Evolutionary conservation across 2,113 vertebrate species (phyloP), one percentile per base, ranked within the genome.

Genomic region (Phocoena phocoena): DNA sequence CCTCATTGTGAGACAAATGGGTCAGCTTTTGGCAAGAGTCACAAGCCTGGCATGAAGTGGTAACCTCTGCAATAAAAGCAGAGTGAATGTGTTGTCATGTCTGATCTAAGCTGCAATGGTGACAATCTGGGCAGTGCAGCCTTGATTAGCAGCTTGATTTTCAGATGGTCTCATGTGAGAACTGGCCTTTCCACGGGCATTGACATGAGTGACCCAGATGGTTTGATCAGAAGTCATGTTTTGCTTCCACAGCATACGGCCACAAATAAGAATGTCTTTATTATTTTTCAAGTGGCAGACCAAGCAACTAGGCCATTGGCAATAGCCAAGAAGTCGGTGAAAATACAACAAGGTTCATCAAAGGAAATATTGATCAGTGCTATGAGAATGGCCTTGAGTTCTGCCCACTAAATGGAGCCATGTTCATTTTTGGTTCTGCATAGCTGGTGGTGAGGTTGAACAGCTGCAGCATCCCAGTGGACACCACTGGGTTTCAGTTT

Each of bases 261-360:
- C 83, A 36, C 70, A 50, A 68, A 68, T 90, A 81, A 4, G 71
- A 31, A 70, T 58, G n/a, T 47, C 70, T 20, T 77, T 94, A 38
- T 53, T 84, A 82, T 86, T 96, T 93, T 86, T 85, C 41, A 82
- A 74, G 50, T 85, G 79, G 50, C 62, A 82, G 86, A 73, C 81
- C 47, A 77, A 58, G 74, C 55, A 93, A 65, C 26, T n/a, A 71
- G 67, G 77, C 47, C 60, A 62, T 50, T 47, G 76, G 50, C 58
- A 93, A 88, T 9, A 92, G 93, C 58, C n/a, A 33, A 63, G n/a
- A 95, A 91, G 82, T 95, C 63, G 68, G 47, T 68, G 62, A 85
- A 96, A 96, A 77, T 36, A 55, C 38, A 93, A 73, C 55, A 83
- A 79, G 44, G 31, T 74, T 77, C 41, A 79, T 95, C 89, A 41